Evolutionary conservation across 2,888 invertebrate genomes (phyloP), one percentile per base, ranked within the genome.

Genomic region (Copidosoma aretas): DNA sequence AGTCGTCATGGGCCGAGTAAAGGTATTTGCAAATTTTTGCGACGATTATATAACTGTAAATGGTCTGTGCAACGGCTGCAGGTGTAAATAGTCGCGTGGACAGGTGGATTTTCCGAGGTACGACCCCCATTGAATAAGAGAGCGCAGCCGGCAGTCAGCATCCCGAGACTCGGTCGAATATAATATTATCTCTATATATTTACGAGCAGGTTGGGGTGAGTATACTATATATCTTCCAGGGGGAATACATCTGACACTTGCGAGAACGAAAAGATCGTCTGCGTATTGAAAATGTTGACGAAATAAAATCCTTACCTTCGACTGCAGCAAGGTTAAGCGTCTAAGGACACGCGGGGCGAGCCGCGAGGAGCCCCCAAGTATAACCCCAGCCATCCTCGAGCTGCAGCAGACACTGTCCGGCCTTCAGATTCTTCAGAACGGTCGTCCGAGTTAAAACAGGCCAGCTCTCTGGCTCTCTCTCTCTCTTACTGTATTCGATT

Each of bases 301-400:
- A 32, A 32, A 32, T 32, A 32, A 8, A 15, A 19, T 25, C 66
- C 74, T 79, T 75, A 83, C 83, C 81, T 80, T 80, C 60, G 78
- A 77, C 73, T 79, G 81, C 24, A 79, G 77, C 64, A 79, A 74
- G 71, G 78, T 77, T 74, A 81, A 71, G 57, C 80, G 82, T 71
- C 78, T 78, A 65, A 83, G 74, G 58, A 76, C 76, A 72, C 82
- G 82, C 67, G 83, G 81, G 67, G 77, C 78, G 68, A 80, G 72
- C 76, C 82, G 81, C 77, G 81, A 78, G 77, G 79, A 83, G 12
- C 43, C 17, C 72, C 82, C 82, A 76, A 81, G 81, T 76, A 83
- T 77, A 79, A 83, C 82, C 76, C 80, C 82, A 78, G 78, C 78
- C 80, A 82, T 81, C 80, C 80, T 82, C 73, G 70, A 71, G 54